phyloP scores from a whole-genome alignment of 2,797 vertebrate genomes.

The Phoeniculus purpureus region DNA sequence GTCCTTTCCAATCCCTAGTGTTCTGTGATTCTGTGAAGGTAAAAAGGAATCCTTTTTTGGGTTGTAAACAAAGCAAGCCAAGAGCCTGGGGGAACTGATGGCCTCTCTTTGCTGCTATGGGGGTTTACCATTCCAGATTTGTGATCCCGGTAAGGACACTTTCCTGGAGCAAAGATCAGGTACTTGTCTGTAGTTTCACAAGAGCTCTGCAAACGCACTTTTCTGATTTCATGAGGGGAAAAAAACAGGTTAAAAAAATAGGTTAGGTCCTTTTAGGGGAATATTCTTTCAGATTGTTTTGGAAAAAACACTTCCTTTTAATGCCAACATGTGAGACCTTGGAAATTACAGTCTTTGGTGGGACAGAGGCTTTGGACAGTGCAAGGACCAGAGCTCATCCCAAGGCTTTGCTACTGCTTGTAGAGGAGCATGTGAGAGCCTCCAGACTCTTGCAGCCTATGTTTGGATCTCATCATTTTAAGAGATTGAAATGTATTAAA shows the following conservation, averaged over 20 bases:
- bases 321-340: background rate
- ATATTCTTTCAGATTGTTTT: background rate
- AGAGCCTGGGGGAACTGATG: background rate
- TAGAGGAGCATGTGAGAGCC: background rate
- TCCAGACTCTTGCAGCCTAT: background rate
- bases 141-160: background rate
- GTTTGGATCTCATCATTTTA: background rate
- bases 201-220: background rate
- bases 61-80: background rate
- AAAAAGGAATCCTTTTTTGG: background rate
- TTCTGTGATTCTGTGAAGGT: background rate
- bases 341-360: background rate
- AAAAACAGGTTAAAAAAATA: background rate
- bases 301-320: background rate
- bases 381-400: background rate
- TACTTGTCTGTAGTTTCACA: background rate
- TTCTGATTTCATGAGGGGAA: background rate
- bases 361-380: background rate
- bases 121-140: background rate
- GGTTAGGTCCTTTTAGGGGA: background rate
- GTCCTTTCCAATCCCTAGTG: too few species aligned
- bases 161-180: background rate
- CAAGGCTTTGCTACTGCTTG: background rate
- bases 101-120: background rate
- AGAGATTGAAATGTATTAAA: background rate